Percentiles rank a stretch among this genome's conserved stretches.
These are phyloP conservation scores for Microcebus jonahi DNA, from an alignment of 2,113 vertebrate species.

Conservation along the genomic window DNA sequence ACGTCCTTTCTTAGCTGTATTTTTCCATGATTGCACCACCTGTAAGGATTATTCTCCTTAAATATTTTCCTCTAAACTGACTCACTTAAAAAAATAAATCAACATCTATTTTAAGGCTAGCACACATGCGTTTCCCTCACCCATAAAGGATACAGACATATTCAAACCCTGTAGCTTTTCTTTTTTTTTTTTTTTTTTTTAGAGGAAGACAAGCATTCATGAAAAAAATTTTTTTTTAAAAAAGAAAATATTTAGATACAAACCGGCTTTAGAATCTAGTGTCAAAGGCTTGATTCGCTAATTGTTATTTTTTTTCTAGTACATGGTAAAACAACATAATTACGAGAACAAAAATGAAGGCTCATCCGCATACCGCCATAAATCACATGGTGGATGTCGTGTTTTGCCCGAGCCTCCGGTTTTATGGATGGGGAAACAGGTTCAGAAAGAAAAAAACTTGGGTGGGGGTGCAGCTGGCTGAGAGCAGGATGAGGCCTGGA, in stretches of 20 bases:
- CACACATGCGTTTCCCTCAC: neutral
- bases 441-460: neutral
- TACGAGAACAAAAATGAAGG: neutral
- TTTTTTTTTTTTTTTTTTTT: neutral
- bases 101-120: conserved; percentile 14
- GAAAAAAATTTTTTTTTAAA: neutral
- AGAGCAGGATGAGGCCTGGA: neutral
- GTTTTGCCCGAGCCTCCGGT: neutral
- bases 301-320: neutral
- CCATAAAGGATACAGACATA: neutral
- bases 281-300: neutral
- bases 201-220: neutral
- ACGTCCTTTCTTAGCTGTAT: neutral
- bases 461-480: too few relatives aligned
- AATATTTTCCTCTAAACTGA: conserved; percentile 24
- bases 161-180: neutral
- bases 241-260: too few relatives aligned
- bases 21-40: conserved; percentile 18
- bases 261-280: neutral
- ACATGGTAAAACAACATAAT: neutral
- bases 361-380: neutral
- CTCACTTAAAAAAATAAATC: neutral
- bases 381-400: rapidly evolving
- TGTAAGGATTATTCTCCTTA: conserved; percentile 20
- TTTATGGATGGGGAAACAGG: neutral